Evolutionary conservation across 2,113 vertebrate genomes (phyloP).

Genomic region (Rhabdornis inornatus): DNA sequence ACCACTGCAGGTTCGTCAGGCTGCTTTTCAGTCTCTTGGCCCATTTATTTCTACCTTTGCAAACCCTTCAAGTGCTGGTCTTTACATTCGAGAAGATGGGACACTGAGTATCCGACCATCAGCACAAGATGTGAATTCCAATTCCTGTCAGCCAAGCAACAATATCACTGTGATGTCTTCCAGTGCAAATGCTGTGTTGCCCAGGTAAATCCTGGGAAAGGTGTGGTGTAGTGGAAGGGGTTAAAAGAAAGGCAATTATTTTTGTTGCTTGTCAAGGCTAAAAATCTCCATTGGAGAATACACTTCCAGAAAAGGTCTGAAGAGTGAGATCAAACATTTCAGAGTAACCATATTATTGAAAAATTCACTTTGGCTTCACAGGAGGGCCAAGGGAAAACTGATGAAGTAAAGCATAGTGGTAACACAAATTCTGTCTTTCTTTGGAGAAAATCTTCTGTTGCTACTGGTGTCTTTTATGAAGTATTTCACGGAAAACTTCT

Average conservation of each 20-base stretch:
- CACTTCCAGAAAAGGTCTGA: not conserved
- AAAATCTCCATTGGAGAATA: slow-evolving; percentile 17
- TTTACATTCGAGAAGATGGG: slow-evolving; percentile 82
- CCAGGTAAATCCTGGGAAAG: slow-evolving; percentile 30
- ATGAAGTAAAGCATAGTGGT: not conserved
- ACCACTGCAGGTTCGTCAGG: slow-evolving; percentile 80
- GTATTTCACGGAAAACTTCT: not conserved
- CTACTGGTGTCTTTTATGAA: not conserved
- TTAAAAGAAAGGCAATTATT: not conserved
- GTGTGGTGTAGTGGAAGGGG: not conserved
- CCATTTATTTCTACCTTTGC: slow-evolving; percentile 92
- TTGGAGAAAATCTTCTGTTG: not conserved
- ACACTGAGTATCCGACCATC: slow-evolving; percentile 60
- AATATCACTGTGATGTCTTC: not conserved
- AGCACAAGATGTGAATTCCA: not conserved
- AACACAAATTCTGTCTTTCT: not conserved
- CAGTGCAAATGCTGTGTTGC: not conserved
- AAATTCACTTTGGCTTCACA: not conserved
- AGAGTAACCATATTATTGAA: not conserved
- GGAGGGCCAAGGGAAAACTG: not conserved
- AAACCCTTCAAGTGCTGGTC: slow-evolving; percentile 83
- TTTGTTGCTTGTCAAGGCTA: not conserved
- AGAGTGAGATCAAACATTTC: not conserved
- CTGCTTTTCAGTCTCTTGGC: slow-evolving; percentile 89
- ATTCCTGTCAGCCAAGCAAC: not conserved